These are phyloP conservation scores for Cynopterus brachyotis DNA, from an alignment of 2,113 vertebrate genomes.

Conservation along the genomic window DNA sequence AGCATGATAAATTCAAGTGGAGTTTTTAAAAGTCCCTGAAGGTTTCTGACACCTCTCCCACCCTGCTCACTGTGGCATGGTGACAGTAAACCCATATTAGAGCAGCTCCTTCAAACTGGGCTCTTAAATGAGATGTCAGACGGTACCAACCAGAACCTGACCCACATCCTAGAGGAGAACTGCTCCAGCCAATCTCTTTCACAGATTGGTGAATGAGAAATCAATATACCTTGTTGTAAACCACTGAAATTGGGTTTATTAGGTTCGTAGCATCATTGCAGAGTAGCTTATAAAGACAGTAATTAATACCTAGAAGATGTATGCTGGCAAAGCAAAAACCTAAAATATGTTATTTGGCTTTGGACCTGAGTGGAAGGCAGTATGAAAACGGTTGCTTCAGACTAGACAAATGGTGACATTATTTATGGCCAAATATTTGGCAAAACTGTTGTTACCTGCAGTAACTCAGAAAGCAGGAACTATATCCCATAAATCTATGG, in stretches of 20 bases:
- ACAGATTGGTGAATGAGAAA: not conserved
- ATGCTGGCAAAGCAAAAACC: not conserved
- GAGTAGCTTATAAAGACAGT: not conserved
- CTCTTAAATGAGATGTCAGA: not conserved
- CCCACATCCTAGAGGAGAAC: not conserved
- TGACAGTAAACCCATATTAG: rapidly evolving
- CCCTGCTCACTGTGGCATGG: rapidly evolving
- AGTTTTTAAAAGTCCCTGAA: not conserved
- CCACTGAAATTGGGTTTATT: not conserved
- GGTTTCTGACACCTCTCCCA: not conserved
- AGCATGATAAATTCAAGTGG: not conserved
- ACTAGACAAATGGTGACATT: not conserved
- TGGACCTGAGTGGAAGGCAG: not conserved
- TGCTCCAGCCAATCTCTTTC: not conserved
- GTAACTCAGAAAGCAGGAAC: not conserved
- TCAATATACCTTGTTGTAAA: not conserved
- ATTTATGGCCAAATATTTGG: not conserved
- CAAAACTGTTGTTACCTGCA: not conserved
- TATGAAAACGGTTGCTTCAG: not conserved
- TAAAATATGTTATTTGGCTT: not conserved
- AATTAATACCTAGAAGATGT: not conserved
- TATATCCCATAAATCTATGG: not conserved
- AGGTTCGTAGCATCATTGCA: not conserved
- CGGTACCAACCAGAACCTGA: not conserved
- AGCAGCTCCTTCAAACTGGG: not conserved